phyloP scores from a whole-genome alignment of 2,113 vertebrate genomes.

The Chamaea fasciata region DNA sequence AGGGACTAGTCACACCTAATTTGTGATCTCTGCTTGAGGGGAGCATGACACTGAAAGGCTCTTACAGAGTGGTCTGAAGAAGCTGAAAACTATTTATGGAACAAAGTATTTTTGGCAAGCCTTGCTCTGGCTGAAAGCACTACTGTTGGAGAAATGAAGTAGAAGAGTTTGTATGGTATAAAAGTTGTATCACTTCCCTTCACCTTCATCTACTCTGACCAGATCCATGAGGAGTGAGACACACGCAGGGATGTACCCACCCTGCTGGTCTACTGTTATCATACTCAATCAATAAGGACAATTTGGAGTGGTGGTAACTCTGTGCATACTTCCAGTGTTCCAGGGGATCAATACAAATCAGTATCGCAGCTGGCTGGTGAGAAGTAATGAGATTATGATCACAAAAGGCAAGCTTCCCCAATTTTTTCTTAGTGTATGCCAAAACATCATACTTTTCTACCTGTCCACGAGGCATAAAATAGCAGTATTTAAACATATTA shows the following conservation, averaged over 20 bases:
- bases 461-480: background rate
- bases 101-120: background rate
- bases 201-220: background rate
- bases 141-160: background rate
- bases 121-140: background rate
- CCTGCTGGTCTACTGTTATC: background rate
- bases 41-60: background rate
- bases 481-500: background rate
- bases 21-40: background rate
- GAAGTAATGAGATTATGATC: slow-evolving; percentile 48
- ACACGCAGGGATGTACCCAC: background rate
- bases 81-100: background rate
- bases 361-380: slow-evolving; percentile 48
- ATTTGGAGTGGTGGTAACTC: slow-evolving; percentile 31
- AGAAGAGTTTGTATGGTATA: background rate
- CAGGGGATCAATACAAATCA: slow-evolving; percentile 42
- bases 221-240: background rate
- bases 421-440: background rate
- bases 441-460: background rate
- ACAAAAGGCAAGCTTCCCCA: slow-evolving; percentile 18
- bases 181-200: background rate
- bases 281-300: slow-evolving; percentile 55
- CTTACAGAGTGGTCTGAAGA: background rate
- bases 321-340: slow-evolving; percentile 12
- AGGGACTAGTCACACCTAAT: background rate